phyloP scores from a whole-genome alignment of 2,888 invertebrate species.

The Syrphus vitripennis region DNA sequence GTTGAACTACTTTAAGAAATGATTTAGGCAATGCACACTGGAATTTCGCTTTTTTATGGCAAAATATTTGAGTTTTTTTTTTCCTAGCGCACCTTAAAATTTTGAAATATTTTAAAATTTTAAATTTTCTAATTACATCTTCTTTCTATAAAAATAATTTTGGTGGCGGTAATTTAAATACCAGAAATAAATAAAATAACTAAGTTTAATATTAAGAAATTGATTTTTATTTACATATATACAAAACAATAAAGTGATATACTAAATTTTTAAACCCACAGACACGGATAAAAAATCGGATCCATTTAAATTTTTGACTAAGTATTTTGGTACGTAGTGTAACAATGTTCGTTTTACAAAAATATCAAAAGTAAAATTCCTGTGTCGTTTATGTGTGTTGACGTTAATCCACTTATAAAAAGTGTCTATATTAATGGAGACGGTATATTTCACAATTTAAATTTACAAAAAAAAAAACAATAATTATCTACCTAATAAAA shows the following conservation, averaged over 20 bases:
- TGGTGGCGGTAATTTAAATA: conserved; percentile 46
- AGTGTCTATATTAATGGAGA: conserved; percentile 43
- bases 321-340: conserved; percentile 75
- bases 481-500: neutral
- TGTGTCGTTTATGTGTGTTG: conserved; percentile 67
- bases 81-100: neutral
- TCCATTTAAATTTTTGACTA: conserved; percentile 76
- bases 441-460: conserved; percentile 19
- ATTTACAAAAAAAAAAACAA: neutral
- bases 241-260: conserved; percentile 26
- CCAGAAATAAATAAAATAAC: neutral
- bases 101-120: neutral
- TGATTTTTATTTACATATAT: neutral
- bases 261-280: conserved; percentile 72
- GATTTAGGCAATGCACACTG: neutral
- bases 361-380: conserved; percentile 24
- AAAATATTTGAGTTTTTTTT: neutral
- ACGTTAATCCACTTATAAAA: conserved; percentile 56
- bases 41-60: conserved; percentile 4
- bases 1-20: neutral
- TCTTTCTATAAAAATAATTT: conserved; percentile 3
- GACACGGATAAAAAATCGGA: conserved; percentile 76
- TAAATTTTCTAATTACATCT: neutral
- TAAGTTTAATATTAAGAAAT: conserved; percentile 16
- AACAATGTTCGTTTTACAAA: conserved; percentile 30